These are phyloP conservation scores for Phrixothrix hirtus DNA, from an alignment of 2,888 invertebrate genomes.

Conservation along the genomic window DNA sequence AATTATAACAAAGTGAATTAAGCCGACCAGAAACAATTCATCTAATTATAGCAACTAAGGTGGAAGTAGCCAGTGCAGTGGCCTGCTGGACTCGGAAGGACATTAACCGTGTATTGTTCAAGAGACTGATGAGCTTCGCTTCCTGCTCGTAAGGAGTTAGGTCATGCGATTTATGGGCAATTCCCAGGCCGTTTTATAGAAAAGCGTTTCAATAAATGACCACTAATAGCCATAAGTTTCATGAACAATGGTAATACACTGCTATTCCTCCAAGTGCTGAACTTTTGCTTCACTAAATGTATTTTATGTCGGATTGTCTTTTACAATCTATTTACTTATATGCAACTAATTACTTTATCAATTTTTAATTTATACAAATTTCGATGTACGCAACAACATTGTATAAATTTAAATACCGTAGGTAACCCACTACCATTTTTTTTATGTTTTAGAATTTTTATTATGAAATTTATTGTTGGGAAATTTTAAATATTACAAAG, in stretches of 20 bases:
- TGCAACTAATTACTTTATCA: slow-evolving; percentile 3
- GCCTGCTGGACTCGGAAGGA: slow-evolving; percentile 31
- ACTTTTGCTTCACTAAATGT: slow-evolving; percentile 4
- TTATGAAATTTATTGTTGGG: too few species aligned
- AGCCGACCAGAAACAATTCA: slow-evolving; percentile 25
- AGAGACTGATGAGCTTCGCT: slow-evolving; percentile 27
- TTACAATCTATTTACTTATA: slow-evolving; percentile 6
- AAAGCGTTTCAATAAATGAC: slow-evolving; percentile 29
- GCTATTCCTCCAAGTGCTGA: slow-evolving; percentile 10
- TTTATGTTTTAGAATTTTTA: too few species aligned
- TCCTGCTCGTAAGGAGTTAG: slow-evolving; percentile 26
- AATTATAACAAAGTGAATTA: slow-evolving; percentile 7
- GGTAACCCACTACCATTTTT: too few species aligned
- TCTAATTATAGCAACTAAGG: slow-evolving; percentile 21
- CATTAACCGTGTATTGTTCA: slow-evolving; percentile 30
- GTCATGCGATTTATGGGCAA: slow-evolving; percentile 29
- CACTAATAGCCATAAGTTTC: slow-evolving; percentile 26
- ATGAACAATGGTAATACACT: slow-evolving; percentile 24
- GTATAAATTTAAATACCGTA: too few species aligned
- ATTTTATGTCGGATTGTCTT: slow-evolving; percentile 12
- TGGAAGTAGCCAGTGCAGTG: slow-evolving; percentile 30
- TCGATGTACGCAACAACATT: too few species aligned
- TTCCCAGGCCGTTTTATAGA: slow-evolving; percentile 26
- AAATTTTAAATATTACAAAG: too few species aligned
- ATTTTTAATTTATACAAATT: not conserved